Evolutionary conservation across 2,888 invertebrate species (phyloP).

Genomic region (Troides oblongomaculatus): DNA sequence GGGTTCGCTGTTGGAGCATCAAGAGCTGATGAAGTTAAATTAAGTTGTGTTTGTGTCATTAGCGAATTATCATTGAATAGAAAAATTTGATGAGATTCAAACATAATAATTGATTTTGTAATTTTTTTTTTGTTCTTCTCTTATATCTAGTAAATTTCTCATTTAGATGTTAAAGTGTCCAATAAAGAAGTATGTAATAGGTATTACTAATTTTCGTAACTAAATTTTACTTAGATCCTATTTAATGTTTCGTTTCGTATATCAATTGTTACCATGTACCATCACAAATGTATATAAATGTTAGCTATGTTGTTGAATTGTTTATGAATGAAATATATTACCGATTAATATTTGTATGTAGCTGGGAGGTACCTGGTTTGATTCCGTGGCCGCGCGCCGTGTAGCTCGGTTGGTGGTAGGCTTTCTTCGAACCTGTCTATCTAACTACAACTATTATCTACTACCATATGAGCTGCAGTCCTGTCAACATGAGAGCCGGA

Average conservation of each 20-base stretch:
- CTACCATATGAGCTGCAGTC: too few relatives aligned
- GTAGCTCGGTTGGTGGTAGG: too few relatives aligned
- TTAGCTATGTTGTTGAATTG: slow-evolving; percentile 66
- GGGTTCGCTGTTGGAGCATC: slow-evolving; percentile 5
- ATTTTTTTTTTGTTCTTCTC: background rate
- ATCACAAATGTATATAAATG: slow-evolving; percentile 65
- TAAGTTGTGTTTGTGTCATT: background rate
- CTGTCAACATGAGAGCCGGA: too few relatives aligned
- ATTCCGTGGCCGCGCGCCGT: too few relatives aligned
- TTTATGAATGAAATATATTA: slow-evolving; percentile 44
- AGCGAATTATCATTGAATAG: slow-evolving; percentile 1
- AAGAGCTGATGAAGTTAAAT: slow-evolving; percentile 5
- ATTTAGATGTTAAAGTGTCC: background rate
- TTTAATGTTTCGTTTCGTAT: background rate
- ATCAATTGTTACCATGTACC: slow-evolving; percentile 60
- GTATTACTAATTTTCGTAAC: slow-evolving; percentile 8
- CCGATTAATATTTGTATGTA: slow-evolving; percentile 29
- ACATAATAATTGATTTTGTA: background rate
- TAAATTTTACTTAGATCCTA: slow-evolving; percentile 8
- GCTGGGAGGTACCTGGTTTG: too few relatives aligned
- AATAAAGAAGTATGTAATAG: background rate
- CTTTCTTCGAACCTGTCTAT: too few relatives aligned
- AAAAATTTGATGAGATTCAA: background rate
- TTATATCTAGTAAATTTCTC: background rate
- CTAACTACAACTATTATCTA: too few relatives aligned